phyloP scores from a whole-genome alignment of 2,797 vertebrate species.

The Clarias platycephalus region DNA sequence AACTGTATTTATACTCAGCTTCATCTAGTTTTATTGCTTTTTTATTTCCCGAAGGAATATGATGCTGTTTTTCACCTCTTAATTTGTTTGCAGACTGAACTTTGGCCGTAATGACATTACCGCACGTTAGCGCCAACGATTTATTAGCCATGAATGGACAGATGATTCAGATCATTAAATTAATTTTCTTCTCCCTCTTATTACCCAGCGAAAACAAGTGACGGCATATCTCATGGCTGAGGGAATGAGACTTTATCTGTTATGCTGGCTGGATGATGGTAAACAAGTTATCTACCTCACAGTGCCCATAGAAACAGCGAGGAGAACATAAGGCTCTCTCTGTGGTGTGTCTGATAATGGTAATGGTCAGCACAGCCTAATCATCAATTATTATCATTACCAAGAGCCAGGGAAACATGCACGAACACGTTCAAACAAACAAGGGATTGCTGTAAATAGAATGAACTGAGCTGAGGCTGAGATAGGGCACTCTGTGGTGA shows the following conservation, averaged over 20 bases:
- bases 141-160: conserved; percentile 25
- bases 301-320: conserved; percentile 29
- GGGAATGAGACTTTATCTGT: conserved; percentile 36
- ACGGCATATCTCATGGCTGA: conserved; percentile 37
- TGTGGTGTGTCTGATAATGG: conserved; percentile 46
- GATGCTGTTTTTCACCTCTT: conserved; percentile 16
- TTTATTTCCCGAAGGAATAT: background rate
- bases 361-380: conserved; percentile 47
- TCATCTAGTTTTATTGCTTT: background rate
- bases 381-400: conserved; percentile 48
- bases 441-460: conserved; percentile 15
- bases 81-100: conserved; percentile 13
- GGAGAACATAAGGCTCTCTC: conserved; percentile 35
- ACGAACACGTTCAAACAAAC: conserved; percentile 31
- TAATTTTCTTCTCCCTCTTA: conserved; percentile 9
- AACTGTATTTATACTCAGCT: background rate
- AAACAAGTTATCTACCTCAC: conserved; percentile 46
- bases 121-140: background rate
- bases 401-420: conserved; percentile 34
- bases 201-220: conserved; percentile 42
- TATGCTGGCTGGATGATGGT: conserved; percentile 34
- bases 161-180: conserved; percentile 15
- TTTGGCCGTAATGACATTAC: conserved; percentile 12
- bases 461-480: background rate
- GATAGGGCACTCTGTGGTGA: background rate